phyloP scores from a whole-genome alignment of 2,113 vertebrate genomes.

The Phodopus roborovskii region DNA sequence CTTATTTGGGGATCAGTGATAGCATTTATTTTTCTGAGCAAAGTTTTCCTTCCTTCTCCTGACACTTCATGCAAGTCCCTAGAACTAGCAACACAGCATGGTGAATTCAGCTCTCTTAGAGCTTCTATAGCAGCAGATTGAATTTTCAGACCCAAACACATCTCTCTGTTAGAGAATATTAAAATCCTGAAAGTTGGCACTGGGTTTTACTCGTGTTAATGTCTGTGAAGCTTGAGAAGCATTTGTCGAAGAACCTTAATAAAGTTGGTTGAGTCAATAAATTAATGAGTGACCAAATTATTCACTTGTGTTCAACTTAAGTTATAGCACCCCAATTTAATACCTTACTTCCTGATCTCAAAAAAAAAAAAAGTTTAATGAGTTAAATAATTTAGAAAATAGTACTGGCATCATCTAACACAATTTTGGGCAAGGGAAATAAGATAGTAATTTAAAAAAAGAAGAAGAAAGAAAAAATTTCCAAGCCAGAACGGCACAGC shows the following conservation, averaged over 20 bases:
- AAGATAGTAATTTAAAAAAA: not conserved
- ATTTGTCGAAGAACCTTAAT: not conserved
- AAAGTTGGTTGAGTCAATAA: not conserved
- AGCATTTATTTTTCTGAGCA: not conserved
- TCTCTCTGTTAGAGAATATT: not conserved
- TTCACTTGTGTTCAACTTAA: not conserved
- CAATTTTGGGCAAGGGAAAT: not conserved
- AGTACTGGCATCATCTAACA: not conserved
- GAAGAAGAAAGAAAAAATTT: not conserved
- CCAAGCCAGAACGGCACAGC: not conserved
- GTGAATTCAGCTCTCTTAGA: not conserved
- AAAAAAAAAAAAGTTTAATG: slow-evolving; percentile 11
- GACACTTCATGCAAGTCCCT: not conserved
- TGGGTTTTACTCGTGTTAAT: not conserved
- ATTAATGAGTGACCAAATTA: slow-evolving; percentile 15
- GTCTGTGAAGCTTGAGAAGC: not conserved
- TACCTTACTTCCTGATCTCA: not conserved
- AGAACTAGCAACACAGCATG: not conserved
- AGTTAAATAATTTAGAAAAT: not conserved
- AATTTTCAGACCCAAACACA: not conserved
- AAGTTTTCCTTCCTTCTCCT: not conserved
- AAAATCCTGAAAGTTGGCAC: not conserved
- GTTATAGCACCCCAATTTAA: slow-evolving; percentile 19
- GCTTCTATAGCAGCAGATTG: not conserved
- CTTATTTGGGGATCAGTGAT: not conserved